Evolutionary conservation across 2,888 invertebrate species (phyloP).

Genomic region (Andrena chrysosceles): DNA sequence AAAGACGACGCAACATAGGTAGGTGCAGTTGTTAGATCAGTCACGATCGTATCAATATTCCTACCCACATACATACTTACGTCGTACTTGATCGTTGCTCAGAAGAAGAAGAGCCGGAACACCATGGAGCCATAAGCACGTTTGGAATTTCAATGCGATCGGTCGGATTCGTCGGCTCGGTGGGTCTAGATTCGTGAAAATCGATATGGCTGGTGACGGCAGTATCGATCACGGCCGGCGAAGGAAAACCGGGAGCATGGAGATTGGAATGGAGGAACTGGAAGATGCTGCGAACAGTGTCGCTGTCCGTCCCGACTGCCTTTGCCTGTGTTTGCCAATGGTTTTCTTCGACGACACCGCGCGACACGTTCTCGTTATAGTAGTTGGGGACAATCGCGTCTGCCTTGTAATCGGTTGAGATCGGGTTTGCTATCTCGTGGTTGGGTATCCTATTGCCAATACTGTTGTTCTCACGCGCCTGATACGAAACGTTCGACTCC

Average conservation of each 20-base stretch:
- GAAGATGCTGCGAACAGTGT: neutral
- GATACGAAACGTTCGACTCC: neutral
- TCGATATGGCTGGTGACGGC: neutral
- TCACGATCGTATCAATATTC: too few relatives aligned
- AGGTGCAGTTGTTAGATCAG: neutral
- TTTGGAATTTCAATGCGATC: too few relatives aligned
- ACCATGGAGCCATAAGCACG: too few relatives aligned
- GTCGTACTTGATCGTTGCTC: too few relatives aligned
- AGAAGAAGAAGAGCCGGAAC: too few relatives aligned
- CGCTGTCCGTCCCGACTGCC: neutral
- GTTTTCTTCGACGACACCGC: neutral
- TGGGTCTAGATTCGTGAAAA: neutral
- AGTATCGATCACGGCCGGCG: neutral
- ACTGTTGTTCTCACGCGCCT: neutral
- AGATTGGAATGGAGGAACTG: neutral
- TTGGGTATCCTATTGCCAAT: neutral
- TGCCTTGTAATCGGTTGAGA: neutral
- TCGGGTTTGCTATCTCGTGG: neutral
- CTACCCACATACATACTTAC: too few relatives aligned
- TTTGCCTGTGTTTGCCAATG: neutral
- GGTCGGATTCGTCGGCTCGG: neutral
- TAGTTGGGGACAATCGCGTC: neutral
- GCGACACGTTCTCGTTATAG: neutral
- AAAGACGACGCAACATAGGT: neutral
- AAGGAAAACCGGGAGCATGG: neutral